Evolutionary conservation across 1,140 invertebrate genomes (phyloP), one percentile per base, ranked within the genome.

Genomic region (Neotoxoptera formosana): DNA sequence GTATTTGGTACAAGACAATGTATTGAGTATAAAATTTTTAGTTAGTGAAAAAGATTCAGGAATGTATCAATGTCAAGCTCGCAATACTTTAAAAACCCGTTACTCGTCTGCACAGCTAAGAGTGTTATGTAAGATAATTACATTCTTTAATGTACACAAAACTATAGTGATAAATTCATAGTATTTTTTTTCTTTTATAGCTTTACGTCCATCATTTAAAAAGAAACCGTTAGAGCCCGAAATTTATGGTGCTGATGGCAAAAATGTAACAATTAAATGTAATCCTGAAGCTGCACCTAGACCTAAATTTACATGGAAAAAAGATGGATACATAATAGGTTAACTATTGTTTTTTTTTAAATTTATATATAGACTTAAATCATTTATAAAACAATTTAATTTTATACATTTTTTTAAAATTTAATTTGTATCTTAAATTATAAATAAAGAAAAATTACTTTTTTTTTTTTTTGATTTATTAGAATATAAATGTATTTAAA

Each of bases 41-140:
- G 96, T 98, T 95, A 96, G 97, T 93, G 96, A 97, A 94, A 96
- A 96, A 94, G 99, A 99, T 96, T 96, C 97, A 93, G 99, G 97
- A n/a, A 99, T 99, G 98, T 99, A 98, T 95, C 98, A 99, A 94
- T 99, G 99, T 95, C 96, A 97, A 94, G 99, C 98, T 1, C 96
- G 95, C 94, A 99, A 99, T 96, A 97, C 98, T 93, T 95, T 99
- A 14, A 98, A 98, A 94, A 97, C 97, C 0, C 96, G 96, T 51
- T 99, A 97, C 95, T 98, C 98, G 0, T 98, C 98, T 21, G 98
- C 97, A 1, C 98, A 99, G 94, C 95, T 99, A 7, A 96, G 98
- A 95, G 97, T 99, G 87, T 96, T 99, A 51, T 97, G 96, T 97
- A 95, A 96, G 95, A 95, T 86, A 81, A 36, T 86, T 25, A 4